A percentile compares a stretch with the other conserved stretches of the same genome.
phyloP scores from a whole-genome alignment of 2,888 invertebrate species.

The Dolichopus griseipennis region DNA sequence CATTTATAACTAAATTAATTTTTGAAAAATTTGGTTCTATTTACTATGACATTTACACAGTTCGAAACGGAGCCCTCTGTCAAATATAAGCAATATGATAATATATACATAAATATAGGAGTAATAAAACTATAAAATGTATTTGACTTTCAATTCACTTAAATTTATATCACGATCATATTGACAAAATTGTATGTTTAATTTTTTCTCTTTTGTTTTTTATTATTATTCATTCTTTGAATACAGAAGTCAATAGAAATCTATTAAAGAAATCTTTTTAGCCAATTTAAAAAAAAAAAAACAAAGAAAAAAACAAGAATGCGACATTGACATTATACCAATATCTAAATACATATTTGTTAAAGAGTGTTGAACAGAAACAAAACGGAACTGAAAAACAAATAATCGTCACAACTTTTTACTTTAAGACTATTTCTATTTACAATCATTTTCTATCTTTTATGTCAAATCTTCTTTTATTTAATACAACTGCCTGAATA shows the following conservation, averaged over 20 bases:
- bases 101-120: too few species aligned
- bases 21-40: too few species aligned
- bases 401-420: background rate
- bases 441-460: background rate
- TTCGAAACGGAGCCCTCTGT: too few species aligned
- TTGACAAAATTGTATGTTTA: background rate
- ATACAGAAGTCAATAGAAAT: background rate
- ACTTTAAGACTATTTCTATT: background rate
- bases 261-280: background rate
- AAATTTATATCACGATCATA: background rate
- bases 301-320: background rate
- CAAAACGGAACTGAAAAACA: background rate
- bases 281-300: too few species aligned
- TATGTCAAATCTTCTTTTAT: background rate
- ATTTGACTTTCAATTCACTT: background rate
- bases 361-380: background rate
- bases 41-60: too few species aligned
- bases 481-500: background rate
- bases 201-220: background rate
- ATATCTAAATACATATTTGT: conserved; percentile 1
- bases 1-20: too few species aligned
- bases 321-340: background rate
- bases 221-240: background rate
- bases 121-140: background rate
- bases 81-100: too few species aligned